Evolutionary conservation across 2,113 vertebrate genomes (phyloP).

Genomic region (Nothoprocta pentlandii): DNA sequence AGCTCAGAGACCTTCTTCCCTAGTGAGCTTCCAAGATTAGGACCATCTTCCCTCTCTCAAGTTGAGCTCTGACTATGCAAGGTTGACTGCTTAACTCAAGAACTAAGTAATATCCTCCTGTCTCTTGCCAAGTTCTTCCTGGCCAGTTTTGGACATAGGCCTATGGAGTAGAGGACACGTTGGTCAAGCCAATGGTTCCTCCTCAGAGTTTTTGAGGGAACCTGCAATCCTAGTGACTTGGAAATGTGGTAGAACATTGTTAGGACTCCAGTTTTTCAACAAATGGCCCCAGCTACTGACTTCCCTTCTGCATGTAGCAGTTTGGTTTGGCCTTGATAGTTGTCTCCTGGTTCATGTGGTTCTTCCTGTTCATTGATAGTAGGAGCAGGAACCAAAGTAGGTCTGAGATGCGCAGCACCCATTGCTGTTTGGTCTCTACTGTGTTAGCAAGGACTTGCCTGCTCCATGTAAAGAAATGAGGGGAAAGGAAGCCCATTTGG

Average conservation of each 20-base stretch:
- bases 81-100: background rate
- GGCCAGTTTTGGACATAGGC: background rate
- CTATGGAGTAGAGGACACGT: background rate
- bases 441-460: background rate
- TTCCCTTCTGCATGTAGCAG: background rate
- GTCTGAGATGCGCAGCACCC: background rate
- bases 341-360: background rate
- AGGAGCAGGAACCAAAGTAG: background rate
- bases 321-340: background rate
- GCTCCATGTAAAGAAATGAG: background rate
- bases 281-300: background rate
- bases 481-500: background rate
- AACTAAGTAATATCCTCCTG: background rate
- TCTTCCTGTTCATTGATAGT: background rate
- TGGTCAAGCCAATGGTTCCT: background rate
- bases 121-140: background rate
- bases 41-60: background rate
- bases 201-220: background rate
- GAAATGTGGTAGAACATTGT: accelerated
- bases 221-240: background rate
- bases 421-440: background rate
- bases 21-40: background rate
- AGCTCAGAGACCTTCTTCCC: background rate
- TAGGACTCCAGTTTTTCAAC: too few relatives aligned
- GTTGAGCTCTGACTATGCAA: background rate